Base-by-base conservation (phyloP, 2,888 invertebrate genomes). In the Papilio gigon region DNA sequence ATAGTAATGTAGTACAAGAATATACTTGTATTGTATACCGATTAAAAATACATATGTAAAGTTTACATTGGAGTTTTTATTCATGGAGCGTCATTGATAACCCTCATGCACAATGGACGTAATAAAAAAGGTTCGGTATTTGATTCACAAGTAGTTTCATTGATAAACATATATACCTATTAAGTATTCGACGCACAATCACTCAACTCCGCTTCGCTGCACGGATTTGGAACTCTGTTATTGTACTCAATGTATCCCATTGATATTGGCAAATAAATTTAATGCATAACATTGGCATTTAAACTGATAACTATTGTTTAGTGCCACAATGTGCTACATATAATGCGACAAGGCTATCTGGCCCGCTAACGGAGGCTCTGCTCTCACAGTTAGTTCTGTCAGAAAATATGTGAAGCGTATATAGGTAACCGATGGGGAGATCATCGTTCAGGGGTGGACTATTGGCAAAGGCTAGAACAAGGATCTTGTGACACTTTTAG, bases 131-230 rank as follows among this genome's bases (percentile, higher is more conserved):
- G 66, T 6, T 72, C 20, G 2, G 22, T 59, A 59, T 42, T 22
- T 22, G 63, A 67, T 61, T 44, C 11, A 58, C 33, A 30, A 47
- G 14, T 25, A 71, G 11, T 25, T 66, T 60, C 59, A 66, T 66
- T 66, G 66, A 66, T 37, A 35, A 59, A 59, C 22, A 35, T 56
- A 27, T 60, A 20, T 20, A 17, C 50, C 8, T 50, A 40, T 61
- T 66, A 67, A 2, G 25, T 66, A 60, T 67, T 67, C 67, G 6
- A 50, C 14, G 50, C 67, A 61, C 60, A 50, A 12, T 17, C 37
- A 17, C 0, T 25, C 58, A 35, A 37, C 27, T 20, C 42, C 22
- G n/a, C 14, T 22, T 27, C 17, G 22, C 11, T 9, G 27, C 11
- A 50, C 1, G 50, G 27, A 20, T 61, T 50, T 27, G 20, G 27